Percentiles rank a stretch among this genome's conserved stretches.
These are phyloP conservation scores for Campoletis raptor DNA, from an alignment of 2,888 invertebrate genomes.

Conservation along the genomic window DNA sequence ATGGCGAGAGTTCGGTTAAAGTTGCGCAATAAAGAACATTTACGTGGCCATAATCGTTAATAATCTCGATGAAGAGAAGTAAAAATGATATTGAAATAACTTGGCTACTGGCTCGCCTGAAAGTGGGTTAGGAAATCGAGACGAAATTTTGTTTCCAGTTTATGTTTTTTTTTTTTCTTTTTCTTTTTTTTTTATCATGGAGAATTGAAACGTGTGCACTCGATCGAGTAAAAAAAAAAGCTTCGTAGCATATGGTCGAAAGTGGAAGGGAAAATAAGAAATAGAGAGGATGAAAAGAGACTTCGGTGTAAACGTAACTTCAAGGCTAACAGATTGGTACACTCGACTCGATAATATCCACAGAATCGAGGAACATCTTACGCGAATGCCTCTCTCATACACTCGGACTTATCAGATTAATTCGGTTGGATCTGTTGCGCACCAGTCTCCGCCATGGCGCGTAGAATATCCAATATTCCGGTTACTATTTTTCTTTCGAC, in stretches of 20 bases:
- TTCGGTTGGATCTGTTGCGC: constrained; percentile 57
- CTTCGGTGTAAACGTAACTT: constrained; percentile 33
- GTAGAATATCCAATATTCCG: constrained; percentile 62
- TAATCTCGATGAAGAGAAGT: constrained; percentile 2
- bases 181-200: constrained; percentile 17
- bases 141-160: constrained; percentile 25
- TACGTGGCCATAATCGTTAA: constrained; percentile 27
- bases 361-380: constrained; percentile 55
- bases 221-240: constrained; percentile 24
- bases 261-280: constrained; percentile 26
- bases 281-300: constrained; percentile 19
- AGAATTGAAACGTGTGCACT: constrained; percentile 11
- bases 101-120: constrained; percentile 12
- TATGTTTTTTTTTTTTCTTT: too few relatives aligned
- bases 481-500: constrained; percentile 21
- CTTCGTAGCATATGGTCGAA: constrained; percentile 20
- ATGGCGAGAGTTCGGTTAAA: neutral
- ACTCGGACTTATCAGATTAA: constrained; percentile 67
- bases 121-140: constrained; percentile 27
- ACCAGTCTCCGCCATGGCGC: constrained; percentile 20
- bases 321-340: constrained; percentile 14
- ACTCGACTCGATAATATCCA: constrained; percentile 59
- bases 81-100: constrained; percentile 32
- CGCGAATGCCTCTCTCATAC: constrained; percentile 51
- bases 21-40: constrained; percentile 35